A percentile compares a stretch with the other conserved stretches of the same genome.
These are phyloP conservation scores for Apotomis capreana DNA, from an alignment of 2,888 invertebrate genomes.

Conservation along the genomic window DNA sequence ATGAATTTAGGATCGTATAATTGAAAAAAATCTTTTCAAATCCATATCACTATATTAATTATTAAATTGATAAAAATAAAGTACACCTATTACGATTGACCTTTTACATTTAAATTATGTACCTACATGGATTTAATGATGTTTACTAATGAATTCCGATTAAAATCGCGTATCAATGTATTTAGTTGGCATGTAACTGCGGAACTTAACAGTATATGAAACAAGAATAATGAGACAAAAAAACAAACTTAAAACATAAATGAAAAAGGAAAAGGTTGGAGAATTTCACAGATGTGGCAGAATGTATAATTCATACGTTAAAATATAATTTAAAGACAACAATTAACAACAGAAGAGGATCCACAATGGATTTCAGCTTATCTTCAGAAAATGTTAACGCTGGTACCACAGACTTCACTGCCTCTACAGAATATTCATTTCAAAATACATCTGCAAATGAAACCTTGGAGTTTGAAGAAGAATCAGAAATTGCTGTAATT, in stretches of 20 bases:
- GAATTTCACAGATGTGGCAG: neutral
- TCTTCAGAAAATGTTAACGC: neutral
- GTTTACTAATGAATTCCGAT: constrained; percentile 3
- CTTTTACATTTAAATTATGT: neutral
- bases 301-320: neutral
- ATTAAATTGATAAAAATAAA: neutral
- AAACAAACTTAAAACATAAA: neutral
- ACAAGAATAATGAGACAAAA: neutral
- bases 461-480: neutral
- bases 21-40: too few species aligned
- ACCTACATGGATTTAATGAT: neutral
- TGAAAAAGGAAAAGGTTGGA: neutral
- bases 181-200: neutral
- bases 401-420: neutral
- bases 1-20: too few species aligned
- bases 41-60: too few species aligned
- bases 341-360: neutral
- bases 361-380: neutral
- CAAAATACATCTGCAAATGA: neutral
- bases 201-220: neutral
- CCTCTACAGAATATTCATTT: too few species aligned
- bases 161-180: constrained; percentile 1
- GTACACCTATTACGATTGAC: neutral
- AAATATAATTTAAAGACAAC: neutral
- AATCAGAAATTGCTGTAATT: neutral